Base-by-base conservation (phyloP, 2,888 invertebrate genomes). In the Dastarcus helophoroides region DNA sequence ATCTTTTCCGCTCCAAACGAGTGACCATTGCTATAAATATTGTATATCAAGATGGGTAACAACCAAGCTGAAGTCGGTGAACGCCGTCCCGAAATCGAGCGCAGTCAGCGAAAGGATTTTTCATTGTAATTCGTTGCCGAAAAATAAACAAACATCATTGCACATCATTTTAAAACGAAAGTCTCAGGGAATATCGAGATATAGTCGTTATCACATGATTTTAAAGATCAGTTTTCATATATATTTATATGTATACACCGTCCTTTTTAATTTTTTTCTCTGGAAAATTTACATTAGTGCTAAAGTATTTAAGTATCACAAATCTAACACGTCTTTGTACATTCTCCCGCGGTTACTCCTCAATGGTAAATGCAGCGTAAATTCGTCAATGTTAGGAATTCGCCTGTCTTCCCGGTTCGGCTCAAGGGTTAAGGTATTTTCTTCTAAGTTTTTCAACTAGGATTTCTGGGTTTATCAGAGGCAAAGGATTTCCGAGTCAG, bases 151-250 rank as follows among this genome's bases (percentile, higher is more conserved):
- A 44, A 51, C 43, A 38, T 50, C 48, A 55, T 56, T 54, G 55
- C 55, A 55, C 52, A 53, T 51, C 28, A 48, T 45, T 46, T 48
- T 46, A 44, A 47, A 48, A 46, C 47, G 45, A 49, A 47, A 29
- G 44, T 49, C 41, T 47, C 45, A 43, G 44, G 44, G 40, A 42
- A 47, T 42, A 42, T 38, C 41, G 48, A 56, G 55, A 56, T 56
- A 56, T 55, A 50, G 53, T 56, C 50, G 47, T 49, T 56, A 57
- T 57, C 56, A 57, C 56, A 57, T 54, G 51, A 43, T 48, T 43
- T 46, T 46, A 39, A 44, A 41, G 33, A 42, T 42, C 41, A 37
- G 29, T 36, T 37, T 38, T 38, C 39, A 46, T 43, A 40, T 43
- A n/a, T 17, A 17, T 17, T 7, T 17, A 17, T n/a, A 17, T 44